A percentile compares a stretch with the other conserved stretches of the same genome.
phyloP scores from a whole-genome alignment of 1,140 invertebrate genomes.

The Chionoecetes opilio region DNA sequence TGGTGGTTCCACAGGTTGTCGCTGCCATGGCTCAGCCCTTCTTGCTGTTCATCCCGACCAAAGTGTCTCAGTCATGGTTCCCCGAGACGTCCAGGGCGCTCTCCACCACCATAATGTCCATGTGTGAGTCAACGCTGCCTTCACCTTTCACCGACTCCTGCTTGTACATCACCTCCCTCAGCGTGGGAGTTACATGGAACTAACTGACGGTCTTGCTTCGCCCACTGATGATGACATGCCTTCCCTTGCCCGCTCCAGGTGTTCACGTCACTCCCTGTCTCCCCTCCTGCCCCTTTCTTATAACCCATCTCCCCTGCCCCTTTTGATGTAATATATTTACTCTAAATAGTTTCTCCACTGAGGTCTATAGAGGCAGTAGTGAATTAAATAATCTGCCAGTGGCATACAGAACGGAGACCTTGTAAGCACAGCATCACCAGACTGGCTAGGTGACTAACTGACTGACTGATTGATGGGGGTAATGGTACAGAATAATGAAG shows the following conservation, averaged over 20 bases:
- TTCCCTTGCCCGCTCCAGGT: neutral
- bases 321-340: no score
- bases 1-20: conserved; percentile 82
- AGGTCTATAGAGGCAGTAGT: no score
- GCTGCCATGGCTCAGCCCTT: conserved; percentile 84
- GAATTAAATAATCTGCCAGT: no score
- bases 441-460: no score
- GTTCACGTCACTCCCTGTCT: neutral
- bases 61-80: conserved; percentile 85
- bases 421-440: no score
- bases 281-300: neutral
- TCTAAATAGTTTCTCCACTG: no score
- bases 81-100: conserved; percentile 83
- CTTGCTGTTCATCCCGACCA: conserved; percentile 84
- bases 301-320: neutral
- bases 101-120: conserved; percentile 82
- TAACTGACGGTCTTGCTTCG: neutral
- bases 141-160: neutral
- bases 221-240: neutral
- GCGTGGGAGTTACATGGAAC: no score
- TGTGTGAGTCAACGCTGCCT: conserved; percentile 72
- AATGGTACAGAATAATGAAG: no score
- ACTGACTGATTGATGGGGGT: no score
- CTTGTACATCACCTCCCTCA: no score
- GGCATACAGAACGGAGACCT: no score